Evolutionary conservation across 2,113 vertebrate species (phyloP).

Genomic region (Phalacrocorax carbo): DNA sequence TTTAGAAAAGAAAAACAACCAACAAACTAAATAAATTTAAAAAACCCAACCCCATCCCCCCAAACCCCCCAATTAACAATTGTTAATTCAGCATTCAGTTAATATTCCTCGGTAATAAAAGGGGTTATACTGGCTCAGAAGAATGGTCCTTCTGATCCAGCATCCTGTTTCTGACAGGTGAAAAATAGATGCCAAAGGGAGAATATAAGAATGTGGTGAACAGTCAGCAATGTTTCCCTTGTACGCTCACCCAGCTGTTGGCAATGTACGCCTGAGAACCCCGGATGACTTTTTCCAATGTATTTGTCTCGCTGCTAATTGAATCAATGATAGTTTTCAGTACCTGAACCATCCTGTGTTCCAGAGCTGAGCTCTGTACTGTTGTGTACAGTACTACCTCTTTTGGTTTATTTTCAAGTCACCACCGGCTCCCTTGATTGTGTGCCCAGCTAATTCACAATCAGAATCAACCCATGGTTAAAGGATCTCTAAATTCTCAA

Average conservation of each 20-base stretch:
- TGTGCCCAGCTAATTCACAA: background rate
- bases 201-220: background rate
- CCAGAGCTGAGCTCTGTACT: background rate
- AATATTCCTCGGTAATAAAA: background rate
- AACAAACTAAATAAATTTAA: background rate
- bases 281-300: background rate
- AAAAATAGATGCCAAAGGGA: background rate
- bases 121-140: background rate
- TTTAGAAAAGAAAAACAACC: background rate
- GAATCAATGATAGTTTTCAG: background rate
- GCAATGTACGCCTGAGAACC: background rate
- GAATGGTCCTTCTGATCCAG: background rate
- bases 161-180: background rate
- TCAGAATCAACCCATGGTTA: background rate
- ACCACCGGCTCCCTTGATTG: fast-evolving
- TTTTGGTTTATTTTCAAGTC: background rate
- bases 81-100: background rate
- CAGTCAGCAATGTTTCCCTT: background rate
- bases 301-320: background rate
- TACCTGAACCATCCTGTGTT: background rate
- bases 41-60: background rate
- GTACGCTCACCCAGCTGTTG: background rate
- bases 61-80: background rate
- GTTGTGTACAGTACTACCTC: too few relatives aligned
- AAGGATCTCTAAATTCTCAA: background rate